A percentile compares a stretch with the other conserved stretches of the same genome.
Conservation (phyloP, 1,140 invertebrate genomes). For the Glossosoma conforme region DNA sequence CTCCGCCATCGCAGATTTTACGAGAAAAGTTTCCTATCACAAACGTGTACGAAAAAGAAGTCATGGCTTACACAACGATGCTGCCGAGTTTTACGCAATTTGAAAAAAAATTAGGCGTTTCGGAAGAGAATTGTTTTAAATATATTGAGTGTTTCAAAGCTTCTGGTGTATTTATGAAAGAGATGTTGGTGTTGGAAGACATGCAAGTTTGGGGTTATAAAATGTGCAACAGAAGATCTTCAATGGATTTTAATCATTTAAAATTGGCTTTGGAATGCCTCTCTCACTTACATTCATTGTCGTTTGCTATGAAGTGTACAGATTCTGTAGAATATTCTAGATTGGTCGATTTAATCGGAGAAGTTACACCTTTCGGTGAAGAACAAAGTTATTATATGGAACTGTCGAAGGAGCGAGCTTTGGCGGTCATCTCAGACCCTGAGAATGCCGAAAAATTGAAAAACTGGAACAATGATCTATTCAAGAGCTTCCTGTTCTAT, state of each 20-base stretch:
- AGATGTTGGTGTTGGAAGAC: too few species aligned
- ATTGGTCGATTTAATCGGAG: not conserved
- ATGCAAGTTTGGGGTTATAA: too few species aligned
- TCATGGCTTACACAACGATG: constrained; percentile 15
- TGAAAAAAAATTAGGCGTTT: too few species aligned
- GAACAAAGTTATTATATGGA: not conserved
- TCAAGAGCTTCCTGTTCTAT: not conserved
- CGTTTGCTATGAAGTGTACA: not conserved
- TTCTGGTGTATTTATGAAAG: too few species aligned
- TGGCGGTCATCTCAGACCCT: not conserved
- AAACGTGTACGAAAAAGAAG: constrained; percentile 17
- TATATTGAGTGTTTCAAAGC: too few species aligned
- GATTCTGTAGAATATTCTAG: not conserved
- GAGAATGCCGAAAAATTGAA: not conserved
- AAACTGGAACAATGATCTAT: not conserved
- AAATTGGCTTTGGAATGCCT: too few species aligned
- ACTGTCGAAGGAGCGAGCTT: not conserved
- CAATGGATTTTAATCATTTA: too few species aligned
- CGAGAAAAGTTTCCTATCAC: constrained; percentile 23
- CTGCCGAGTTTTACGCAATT: constrained; percentile 11
- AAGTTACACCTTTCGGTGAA: not conserved
- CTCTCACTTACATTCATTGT: not conserved
- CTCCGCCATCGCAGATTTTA: constrained; percentile 4
- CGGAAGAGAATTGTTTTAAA: too few species aligned
- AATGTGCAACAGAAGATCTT: too few species aligned